Evolutionary conservation across 2,888 invertebrate genomes (phyloP), one percentile per base, ranked within the genome.

Genomic region (Tinea trinotella): DNA sequence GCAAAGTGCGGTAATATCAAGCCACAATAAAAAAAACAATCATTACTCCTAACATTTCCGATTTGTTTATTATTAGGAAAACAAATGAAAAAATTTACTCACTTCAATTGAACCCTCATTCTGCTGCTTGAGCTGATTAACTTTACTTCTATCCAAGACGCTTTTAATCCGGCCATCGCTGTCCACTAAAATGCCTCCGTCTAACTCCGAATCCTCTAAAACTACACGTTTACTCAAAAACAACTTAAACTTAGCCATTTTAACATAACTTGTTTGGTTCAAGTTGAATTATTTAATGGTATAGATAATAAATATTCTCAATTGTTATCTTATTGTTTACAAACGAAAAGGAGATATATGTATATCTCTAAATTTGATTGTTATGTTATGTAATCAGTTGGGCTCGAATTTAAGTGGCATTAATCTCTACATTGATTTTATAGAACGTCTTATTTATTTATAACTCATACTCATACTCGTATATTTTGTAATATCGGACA

Each of bases 141-240:
- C 83, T 61, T 88, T 78, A 7, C 75, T 63, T 40, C 79, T 76
- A 30, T 71, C 76, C 2, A 90, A 63, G 30, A 92, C 71, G 61
- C 79, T 70, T 58, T 81, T 70, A 59, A 92, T 90, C 60, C 84
- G 83, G 12, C 91, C 92, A 64, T 87, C 73, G 56, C 82, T 75
- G 53, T 85, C 72, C 17, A 91, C 88, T 30, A 92, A 69, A 58
- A 91, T 86, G 19, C 89, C 90, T 40, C 90, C 91, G 57, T 88
- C 82, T 12, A 83, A 64, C 52, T 90, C 79, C 46, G 74, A 76
- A 55, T 76, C 72, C 58, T 87, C 82, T 52, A 90, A 76, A 53
- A 88, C 88, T 30, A 91, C 76, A 55, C 71, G 73, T 58, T 64
- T 72, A 60, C 87, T 85, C 58, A 85, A 60, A 76, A 85, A 87